Percentiles rank a stretch among this genome's conserved stretches.
phyloP scores from a whole-genome alignment of 1,140 invertebrate species.

The Zaprionus vittiger region DNA sequence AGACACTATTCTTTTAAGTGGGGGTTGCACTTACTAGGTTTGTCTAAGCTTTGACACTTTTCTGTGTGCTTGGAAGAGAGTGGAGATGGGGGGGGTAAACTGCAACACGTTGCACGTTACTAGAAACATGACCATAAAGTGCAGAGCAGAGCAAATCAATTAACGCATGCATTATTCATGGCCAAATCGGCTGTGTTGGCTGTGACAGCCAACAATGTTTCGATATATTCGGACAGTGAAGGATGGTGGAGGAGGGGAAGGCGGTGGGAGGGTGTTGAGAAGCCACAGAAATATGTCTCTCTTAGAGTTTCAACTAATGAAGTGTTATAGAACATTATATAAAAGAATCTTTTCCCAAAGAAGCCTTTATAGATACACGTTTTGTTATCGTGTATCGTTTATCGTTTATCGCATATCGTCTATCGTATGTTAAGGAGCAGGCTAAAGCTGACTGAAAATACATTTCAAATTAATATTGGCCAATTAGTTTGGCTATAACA shows the following conservation, averaged over 20 bases:
- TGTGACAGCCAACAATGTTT: neutral
- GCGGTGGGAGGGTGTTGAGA: too few species aligned
- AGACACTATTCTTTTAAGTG: too few species aligned
- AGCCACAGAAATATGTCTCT: too few species aligned
- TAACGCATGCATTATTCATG: constrained; percentile 60
- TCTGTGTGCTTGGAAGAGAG: accelerated
- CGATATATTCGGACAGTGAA: neutral
- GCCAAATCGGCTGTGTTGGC: neutral
- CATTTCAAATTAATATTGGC: constrained; percentile 39
- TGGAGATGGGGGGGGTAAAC: neutral
- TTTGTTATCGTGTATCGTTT: too few species aligned
- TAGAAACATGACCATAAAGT: neutral
- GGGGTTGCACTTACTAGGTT: neutral
- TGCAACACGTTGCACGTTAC: neutral
- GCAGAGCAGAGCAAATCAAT: constrained; percentile 38
- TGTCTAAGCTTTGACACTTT: neutral
- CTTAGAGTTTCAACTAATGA: too few species aligned
- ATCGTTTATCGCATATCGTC: too few species aligned
- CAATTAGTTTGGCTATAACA: constrained; percentile 49
- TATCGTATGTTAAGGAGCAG: neutral
- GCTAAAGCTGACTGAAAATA: constrained; percentile 11
- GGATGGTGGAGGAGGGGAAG: too few species aligned
- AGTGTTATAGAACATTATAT: too few species aligned
- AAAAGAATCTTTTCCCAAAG: too few species aligned
- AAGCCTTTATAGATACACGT: too few species aligned